Base-by-base conservation (phyloP, 2,797 vertebrate genomes). In the Sebastes minor region DNA sequence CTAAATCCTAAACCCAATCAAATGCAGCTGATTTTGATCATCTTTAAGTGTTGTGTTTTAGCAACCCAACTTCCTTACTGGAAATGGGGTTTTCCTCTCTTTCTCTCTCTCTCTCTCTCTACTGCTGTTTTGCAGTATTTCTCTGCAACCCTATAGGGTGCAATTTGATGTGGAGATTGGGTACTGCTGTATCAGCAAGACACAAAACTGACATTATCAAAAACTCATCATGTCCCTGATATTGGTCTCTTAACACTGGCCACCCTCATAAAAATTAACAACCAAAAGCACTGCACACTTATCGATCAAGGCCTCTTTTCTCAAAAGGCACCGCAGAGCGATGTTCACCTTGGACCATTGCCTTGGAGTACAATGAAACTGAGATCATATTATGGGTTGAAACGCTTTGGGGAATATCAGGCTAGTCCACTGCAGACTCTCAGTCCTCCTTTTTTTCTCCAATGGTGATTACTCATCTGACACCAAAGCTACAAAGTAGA, bases 141-240 rank as follows among this genome's bases (percentile, higher is more conserved):
- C 72, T 71, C 32, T 59, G 10, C 60, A 74, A 73, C 27, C 78
- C 83, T 84, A 82, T 16, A 60, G 89, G 86, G 82, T 79, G 82
- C 86, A 93, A 88, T 93, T 88, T 86, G 76, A 89, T 85, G 81
- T 83, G 20, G 76, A 88, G 87, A 89, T 86, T 78, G 86, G 22
- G 66, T 76, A 52, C 73, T 86, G 85, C 88, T 80, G 79, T 38
- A 81, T 90, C 83, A 90, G 86, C 85, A 23, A 87, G 80, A 86
- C 71, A 74, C 55, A 69, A 81, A 87, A 77, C 80, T 91, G 71
- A 85, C 88, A 88, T 86, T 85, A 88, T 88, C 83, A 91, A 88
- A 91, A 89, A 76, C 74, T 74, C 84, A 85, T 82, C 76, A 71
- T 83, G 78, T 88, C 63, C 67, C 62, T 83, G 72, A 82, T 87